Conservation (phyloP, 2,113 vertebrate species). For the Salvelinus alpinus region DNA sequence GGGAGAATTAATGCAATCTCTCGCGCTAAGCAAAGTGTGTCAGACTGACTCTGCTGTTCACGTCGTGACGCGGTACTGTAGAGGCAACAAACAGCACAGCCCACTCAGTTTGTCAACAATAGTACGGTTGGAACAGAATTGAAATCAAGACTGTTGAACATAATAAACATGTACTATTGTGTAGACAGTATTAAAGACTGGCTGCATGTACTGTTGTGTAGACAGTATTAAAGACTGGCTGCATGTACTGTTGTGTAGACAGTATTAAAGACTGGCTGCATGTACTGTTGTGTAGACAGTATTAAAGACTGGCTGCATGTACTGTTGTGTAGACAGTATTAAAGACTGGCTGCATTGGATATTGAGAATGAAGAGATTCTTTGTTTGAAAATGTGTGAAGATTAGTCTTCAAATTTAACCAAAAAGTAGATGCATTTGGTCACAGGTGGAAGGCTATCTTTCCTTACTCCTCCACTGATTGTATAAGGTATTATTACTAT, state of each 20-base stretch:
- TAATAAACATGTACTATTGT: neutral
- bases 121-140: neutral
- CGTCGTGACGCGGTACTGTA: constrained; percentile 40
- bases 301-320: neutral
- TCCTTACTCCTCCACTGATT: neutral
- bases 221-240: neutral
- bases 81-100: constrained; percentile 39
- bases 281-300: neutral
- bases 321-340: neutral
- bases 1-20: constrained; percentile 71
- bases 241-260: neutral
- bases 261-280: neutral
- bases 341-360: neutral
- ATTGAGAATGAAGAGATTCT: neutral
- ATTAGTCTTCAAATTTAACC: neutral
- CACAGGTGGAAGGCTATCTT: neutral
- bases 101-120: constrained; percentile 5
- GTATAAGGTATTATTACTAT: neutral
- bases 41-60: constrained; percentile 67
- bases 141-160: neutral
- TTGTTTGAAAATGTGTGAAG: neutral
- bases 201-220: neutral
- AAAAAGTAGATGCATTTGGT: too few species aligned
- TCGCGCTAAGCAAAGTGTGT: constrained; percentile 67
- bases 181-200: neutral